Percentiles rank a stretch among this genome's conserved stretches.
These are phyloP conservation scores for Calliscelio sp. DNA, from an alignment of 2,888 invertebrate species.

Conservation along the genomic window DNA sequence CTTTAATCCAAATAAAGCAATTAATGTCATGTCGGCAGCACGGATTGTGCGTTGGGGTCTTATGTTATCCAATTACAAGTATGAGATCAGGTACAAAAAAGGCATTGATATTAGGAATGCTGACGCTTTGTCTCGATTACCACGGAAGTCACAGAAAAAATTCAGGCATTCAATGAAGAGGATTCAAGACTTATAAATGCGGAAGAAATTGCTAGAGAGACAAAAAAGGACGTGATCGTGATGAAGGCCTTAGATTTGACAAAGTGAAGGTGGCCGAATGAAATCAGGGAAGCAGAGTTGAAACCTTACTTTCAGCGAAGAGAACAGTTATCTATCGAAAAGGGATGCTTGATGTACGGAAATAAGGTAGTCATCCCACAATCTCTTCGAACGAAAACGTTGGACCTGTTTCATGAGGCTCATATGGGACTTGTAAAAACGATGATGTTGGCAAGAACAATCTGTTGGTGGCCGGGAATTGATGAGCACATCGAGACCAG, in stretches of 20 bases:
- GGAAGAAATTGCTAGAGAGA: not conserved
- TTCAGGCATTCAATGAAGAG: conserved; percentile 1
- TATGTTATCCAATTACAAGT: conserved; percentile 69
- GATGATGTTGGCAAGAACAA: conserved; percentile 1
- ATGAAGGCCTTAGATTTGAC: conserved; percentile 6
- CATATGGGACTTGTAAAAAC: not conserved
- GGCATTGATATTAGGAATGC: conserved; percentile 61
- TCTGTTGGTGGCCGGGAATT: conserved; percentile 20
- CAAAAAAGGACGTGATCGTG: conserved; percentile 10
- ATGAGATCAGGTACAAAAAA: conserved; percentile 69
- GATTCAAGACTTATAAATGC: not conserved
- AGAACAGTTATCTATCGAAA: not conserved
- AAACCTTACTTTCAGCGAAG: conserved; percentile 12
- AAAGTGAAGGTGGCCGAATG: conserved; percentile 3
- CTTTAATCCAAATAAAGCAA: conserved; percentile 6
- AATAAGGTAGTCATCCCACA: not conserved
- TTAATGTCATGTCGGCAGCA: not conserved
- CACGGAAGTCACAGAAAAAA: conserved; percentile 39
- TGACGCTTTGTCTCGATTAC: conserved; percentile 68
- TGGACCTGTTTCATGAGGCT: not conserved
- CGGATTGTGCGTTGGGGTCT: conserved; percentile 76
- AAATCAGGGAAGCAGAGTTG: not conserved
- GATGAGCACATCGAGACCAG: conserved; percentile 7
- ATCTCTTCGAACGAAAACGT: not conserved
- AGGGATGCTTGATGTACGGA: conserved; percentile 2